phyloP scores from a whole-genome alignment of 2,113 vertebrate species.

The Dolichallabes microphthalmus region DNA sequence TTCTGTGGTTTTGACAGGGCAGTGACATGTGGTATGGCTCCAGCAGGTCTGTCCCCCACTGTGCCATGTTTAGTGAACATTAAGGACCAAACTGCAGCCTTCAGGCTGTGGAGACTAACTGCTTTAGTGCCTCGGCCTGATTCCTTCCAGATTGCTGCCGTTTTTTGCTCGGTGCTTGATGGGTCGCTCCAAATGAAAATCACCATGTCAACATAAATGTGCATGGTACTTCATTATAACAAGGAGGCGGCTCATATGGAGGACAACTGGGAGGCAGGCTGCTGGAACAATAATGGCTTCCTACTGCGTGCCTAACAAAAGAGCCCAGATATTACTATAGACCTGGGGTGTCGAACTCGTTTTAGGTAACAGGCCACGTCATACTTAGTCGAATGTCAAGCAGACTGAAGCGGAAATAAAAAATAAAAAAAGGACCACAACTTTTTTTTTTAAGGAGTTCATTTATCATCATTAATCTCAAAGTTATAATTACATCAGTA shows the following conservation, averaged over 20 bases:
- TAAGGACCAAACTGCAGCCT: constrained; percentile 39
- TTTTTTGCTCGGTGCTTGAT: constrained; percentile 9
- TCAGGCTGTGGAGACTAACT: constrained; percentile 29
- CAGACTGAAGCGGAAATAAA: neutral
- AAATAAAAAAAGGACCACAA: neutral
- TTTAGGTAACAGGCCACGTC: neutral
- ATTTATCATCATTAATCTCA: neutral
- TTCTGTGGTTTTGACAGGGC: neutral
- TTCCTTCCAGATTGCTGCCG: constrained; percentile 42
- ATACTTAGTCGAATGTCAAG: neutral
- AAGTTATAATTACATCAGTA: neutral
- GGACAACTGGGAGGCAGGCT: constrained; percentile 23
- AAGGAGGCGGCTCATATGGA: constrained; percentile 32
- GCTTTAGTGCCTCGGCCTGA: constrained; percentile 26
- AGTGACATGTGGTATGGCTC: constrained; percentile 21
- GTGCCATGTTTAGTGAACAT: constrained; percentile 34
- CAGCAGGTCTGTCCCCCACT: constrained; percentile 13
- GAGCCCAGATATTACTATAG: neutral
- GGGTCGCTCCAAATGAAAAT: constrained; percentile 29
- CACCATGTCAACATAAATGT: constrained; percentile 38
- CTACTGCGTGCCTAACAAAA: neutral
- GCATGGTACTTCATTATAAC: constrained; percentile 23
- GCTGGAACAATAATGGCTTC: constrained; percentile 4
- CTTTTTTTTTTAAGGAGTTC: too few relatives aligned
- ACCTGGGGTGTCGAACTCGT: constrained; percentile 3